Base-by-base conservation (phyloP, 2,797 vertebrate species). In the Arrhamphus sclerolepis region DNA sequence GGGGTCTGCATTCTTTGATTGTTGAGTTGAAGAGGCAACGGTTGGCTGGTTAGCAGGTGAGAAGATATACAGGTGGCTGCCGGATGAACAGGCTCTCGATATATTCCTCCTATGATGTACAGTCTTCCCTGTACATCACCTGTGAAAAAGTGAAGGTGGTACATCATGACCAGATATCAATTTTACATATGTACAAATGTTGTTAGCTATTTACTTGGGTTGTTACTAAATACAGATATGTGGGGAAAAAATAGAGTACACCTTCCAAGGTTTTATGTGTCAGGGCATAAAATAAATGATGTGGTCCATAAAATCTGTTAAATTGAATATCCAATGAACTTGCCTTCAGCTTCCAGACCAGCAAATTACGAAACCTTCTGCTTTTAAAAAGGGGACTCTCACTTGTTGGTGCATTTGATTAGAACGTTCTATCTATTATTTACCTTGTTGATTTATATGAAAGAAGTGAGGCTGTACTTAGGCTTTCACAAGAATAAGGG, bases 161-260 rank as follows among this genome's bases (percentile, higher is more conserved):
- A 34, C 4, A 14, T 88, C 92, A 92, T 92, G 92, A 93, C 94
- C 92, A 93, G 89, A 86, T 21, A 69, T 84, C 62, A 41, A 66
- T 93, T 94, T 94, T 89, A 89, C 91, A 93, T n/a, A n/a, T 92
- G 90, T 86, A 91, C 87, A 91, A 93, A 91, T 88, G 91, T 92
- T 91, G 75, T 46, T 81, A 87, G 91, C 89, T 87, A 76, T 82
- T 83, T 55, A 59, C 38, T 22, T 34, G 39, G 40, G 40, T 46
- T 46, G 34, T 43, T 50, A 28, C 46, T 42, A 54, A 75, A 2
- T 26, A 26, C 24, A 26, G 19, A 29, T 42, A 56, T 48, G 54
- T 24, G 9, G 31, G 63, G 65, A 58, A 21, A 60, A 54, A 55
- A 28, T 2, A 10, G 9, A 28, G 11, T 18, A 43, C 11, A 19